Evolutionary conservation across 1,140 invertebrate genomes (phyloP).

Genomic region (Drosophila willistoni): DNA sequence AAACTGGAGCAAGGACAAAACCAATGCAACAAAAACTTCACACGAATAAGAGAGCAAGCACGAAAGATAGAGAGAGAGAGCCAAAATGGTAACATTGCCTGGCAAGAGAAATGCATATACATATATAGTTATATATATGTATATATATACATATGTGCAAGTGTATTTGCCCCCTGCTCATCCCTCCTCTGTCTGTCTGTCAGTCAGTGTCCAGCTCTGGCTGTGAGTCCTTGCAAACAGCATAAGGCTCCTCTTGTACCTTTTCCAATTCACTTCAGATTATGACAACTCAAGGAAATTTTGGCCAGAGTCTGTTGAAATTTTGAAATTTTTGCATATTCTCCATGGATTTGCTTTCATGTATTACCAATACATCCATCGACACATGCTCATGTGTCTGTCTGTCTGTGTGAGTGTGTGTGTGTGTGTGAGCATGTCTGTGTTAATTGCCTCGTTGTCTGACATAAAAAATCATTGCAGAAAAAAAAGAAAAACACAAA

Average conservation of each 20-base stretch:
- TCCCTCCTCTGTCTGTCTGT: conserved; percentile 34
- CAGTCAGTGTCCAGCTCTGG: conserved; percentile 45
- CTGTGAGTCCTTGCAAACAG: conserved; percentile 37
- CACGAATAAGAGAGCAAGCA: conserved; percentile 33
- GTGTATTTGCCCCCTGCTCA: background rate
- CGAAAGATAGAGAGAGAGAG: conserved; percentile 32
- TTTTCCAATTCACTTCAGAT: conserved; percentile 66
- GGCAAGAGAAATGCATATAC: conserved; percentile 33
- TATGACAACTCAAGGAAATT: conserved; percentile 80
- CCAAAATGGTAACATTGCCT: conserved; percentile 67
- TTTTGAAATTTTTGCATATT: conserved; percentile 49
- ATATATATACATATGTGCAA: conserved; percentile 40
- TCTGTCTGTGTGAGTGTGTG: background rate
- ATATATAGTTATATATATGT: conserved; percentile 6
- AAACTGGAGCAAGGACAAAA: conserved; percentile 75
- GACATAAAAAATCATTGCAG: conserved; percentile 42
- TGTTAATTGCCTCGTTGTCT: conserved; percentile 67
- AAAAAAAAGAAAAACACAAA: conserved; percentile 25
- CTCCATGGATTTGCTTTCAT: conserved; percentile 60
- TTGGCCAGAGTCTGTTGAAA: conserved; percentile 20
- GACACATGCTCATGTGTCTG: conserved; percentile 38
- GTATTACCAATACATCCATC: conserved; percentile 38
- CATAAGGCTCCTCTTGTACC: conserved; percentile 45
- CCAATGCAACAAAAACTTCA: conserved; percentile 63
- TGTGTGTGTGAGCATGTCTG: conserved; percentile 49